Evolutionary conservation across 2,797 vertebrate species (phyloP).

Genomic region (Takifugu rubripes): DNA sequence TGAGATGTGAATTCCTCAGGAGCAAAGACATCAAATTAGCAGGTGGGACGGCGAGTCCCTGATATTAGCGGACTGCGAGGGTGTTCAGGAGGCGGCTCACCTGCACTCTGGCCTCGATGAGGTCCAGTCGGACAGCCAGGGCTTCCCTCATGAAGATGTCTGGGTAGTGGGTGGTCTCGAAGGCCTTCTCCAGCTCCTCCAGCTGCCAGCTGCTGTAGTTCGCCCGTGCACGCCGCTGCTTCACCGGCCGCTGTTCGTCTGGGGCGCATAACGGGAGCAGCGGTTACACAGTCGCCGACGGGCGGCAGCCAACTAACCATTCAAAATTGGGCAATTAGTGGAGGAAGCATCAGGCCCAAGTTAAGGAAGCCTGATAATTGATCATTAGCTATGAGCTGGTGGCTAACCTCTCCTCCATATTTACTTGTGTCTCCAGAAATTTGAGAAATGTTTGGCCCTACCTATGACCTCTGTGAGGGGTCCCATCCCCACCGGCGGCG

Average conservation of each 20-base stretch:
- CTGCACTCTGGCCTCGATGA: constrained; percentile 85
- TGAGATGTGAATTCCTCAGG: too few relatives aligned
- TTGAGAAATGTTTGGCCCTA: constrained; percentile 52
- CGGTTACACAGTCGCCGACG: constrained; percentile 78
- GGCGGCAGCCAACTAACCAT: constrained; percentile 79
- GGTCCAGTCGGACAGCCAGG: constrained; percentile 82
- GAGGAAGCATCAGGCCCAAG: constrained; percentile 74
- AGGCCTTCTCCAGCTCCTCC: constrained; percentile 85
- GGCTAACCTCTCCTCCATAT: constrained; percentile 79
- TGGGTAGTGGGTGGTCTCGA: constrained; percentile 83
- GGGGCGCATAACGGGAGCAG: constrained; percentile 68
- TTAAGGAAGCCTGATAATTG: constrained; percentile 76
- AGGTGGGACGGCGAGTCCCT: too few relatives aligned
- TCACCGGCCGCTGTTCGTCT: constrained; percentile 85
- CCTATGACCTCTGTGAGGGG: constrained; percentile 69
- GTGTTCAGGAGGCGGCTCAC: constrained; percentile 42
- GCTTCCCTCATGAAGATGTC: constrained; percentile 87
- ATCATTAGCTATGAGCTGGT: constrained; percentile 83
- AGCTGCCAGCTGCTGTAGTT: constrained; percentile 91
- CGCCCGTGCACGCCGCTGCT: constrained; percentile 83
- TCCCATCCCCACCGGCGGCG: constrained; percentile 61
- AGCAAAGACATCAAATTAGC: too few relatives aligned
- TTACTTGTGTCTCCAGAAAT: constrained; percentile 32
- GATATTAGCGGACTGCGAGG: too few relatives aligned
- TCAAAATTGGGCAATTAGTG: constrained; percentile 80